These are phyloP conservation scores for Pterocles burchelli DNA, from an alignment of 2,113 vertebrate genomes.

Conservation along the genomic window DNA sequence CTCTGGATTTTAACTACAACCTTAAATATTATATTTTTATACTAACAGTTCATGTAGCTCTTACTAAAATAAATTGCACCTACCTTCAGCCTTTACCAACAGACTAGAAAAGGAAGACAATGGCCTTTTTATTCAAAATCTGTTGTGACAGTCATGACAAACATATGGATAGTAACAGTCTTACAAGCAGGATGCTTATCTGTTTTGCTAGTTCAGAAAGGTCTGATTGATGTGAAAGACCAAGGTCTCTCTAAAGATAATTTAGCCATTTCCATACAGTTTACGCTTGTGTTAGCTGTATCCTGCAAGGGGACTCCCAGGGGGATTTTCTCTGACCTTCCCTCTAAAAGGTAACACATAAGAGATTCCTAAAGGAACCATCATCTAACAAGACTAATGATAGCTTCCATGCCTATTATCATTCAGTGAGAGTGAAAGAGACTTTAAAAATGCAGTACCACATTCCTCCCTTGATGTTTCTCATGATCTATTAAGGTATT, in stretches of 20 bases:
- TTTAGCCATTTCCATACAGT: constrained; percentile 86
- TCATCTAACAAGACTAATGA: constrained; percentile 88
- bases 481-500: constrained; percentile 85
- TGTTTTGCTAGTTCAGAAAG: constrained; percentile 79
- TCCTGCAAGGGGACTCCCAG: constrained; percentile 78
- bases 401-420: constrained; percentile 85
- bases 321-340: constrained; percentile 79
- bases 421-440: constrained; percentile 79
- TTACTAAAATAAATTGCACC: constrained; percentile 31
- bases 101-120: constrained; percentile 57
- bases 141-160: constrained; percentile 72
- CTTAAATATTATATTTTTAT: background rate
- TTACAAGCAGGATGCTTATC: constrained; percentile 76
- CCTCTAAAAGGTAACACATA: constrained; percentile 82
- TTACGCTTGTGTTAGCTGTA: constrained; percentile 83
- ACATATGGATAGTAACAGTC: constrained; percentile 74
- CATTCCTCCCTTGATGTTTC: constrained; percentile 88
- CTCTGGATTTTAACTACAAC: constrained; percentile 8
- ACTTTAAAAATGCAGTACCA: constrained; percentile 82
- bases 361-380: constrained; percentile 86
- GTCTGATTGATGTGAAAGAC: constrained; percentile 83
- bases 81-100: constrained; percentile 13
- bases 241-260: constrained; percentile 82
- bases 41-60: background rate
- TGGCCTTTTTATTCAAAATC: constrained; percentile 68